Base-by-base conservation (phyloP, 2,797 vertebrate species). In the Crocidura indochinensis region DNA sequence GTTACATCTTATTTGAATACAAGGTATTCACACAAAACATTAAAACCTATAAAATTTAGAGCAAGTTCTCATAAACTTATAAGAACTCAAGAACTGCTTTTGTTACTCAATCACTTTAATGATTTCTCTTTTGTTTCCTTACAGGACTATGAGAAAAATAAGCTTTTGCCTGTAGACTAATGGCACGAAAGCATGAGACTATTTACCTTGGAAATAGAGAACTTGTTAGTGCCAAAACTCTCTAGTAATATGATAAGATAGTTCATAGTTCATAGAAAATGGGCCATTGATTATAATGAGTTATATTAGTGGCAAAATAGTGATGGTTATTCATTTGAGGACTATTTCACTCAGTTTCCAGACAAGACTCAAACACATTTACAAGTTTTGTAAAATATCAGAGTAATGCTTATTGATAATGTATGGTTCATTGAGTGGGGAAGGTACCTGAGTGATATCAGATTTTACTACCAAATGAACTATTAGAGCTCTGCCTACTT, bases 321-420 rank as follows among this genome's bases (percentile, higher is more conserved):
- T 53, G 22, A 62, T 92, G 69, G 26, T 22, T 92, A 20, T 91
- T 87, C 67, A 83, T 53, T 87, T 87, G 72, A 79, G 56, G 62
- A 20, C 68, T 76, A 10, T 91, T 94, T 87, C 91, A 87, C 68
- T 82, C 72, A 83, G 2, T 79, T 69, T 75, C 31, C 26, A 69
- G 31, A 60, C 73, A 60, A 73, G 80, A 65, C 26, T 47, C 69
- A 64, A 68, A 90, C 86, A 51, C 24, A 44, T 78, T 92, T 74
- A 90, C 71, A 65, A 93, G 82, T 26, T 89, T 77, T 95, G 53
- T 86, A 76, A 87, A 68, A 75, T 53, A 95, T 75, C 20, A 75
- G 46, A 77, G 69, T 85, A 26, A 82, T 92, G 91, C 91, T 68
- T 87, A 67, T 81, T 94, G 60, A 67, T 80, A 77, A 91, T 60